phyloP scores from a whole-genome alignment of 1,140 invertebrate genomes.

The Tetramorium alpestre region DNA sequence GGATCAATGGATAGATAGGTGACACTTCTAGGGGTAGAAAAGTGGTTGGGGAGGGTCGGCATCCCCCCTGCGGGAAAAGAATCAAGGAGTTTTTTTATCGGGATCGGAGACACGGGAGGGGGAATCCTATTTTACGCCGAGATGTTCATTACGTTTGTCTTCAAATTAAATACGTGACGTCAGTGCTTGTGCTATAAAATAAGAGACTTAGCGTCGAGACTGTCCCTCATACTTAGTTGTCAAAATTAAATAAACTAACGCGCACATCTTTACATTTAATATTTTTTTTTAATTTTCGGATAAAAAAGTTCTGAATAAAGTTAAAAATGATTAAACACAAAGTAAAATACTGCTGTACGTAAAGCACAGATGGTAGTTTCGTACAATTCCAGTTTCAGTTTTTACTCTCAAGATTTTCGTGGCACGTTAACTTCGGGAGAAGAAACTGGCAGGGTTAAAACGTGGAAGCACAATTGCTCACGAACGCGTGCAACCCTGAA shows the following conservation, averaged over 20 bases:
- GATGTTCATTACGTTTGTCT: constrained; percentile 3
- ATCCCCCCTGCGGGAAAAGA: constrained; percentile 83
- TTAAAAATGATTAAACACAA: not conserved
- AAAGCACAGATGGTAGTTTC: not conserved
- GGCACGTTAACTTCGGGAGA: not conserved
- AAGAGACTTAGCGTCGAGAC: not conserved
- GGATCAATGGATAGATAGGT: constrained; percentile 80
- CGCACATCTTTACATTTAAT: not conserved
- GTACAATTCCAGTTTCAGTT: not conserved
- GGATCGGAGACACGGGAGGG: constrained; percentile 84
- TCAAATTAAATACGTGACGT: constrained; percentile 24
- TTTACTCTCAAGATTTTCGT: not conserved
- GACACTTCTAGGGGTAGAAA: constrained; percentile 73
- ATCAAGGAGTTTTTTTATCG: constrained; percentile 79
- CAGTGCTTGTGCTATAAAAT: not conserved
- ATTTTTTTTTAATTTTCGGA: not conserved
- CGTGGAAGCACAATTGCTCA: constrained; percentile 30
- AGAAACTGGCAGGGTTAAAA: not conserved
- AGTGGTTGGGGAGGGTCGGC: constrained; percentile 67
- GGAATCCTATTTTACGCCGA: constrained; percentile 71
- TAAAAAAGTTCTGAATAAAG: not conserved
- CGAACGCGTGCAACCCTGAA: constrained; percentile 38
- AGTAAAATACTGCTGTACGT: not conserved
- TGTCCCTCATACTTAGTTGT: not conserved
- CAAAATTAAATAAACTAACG: not conserved